A percentile compares a stretch with the other conserved stretches of the same genome.
phyloP scores from a whole-genome alignment of 2,113 vertebrate species.

The Psittacus erithacus region DNA sequence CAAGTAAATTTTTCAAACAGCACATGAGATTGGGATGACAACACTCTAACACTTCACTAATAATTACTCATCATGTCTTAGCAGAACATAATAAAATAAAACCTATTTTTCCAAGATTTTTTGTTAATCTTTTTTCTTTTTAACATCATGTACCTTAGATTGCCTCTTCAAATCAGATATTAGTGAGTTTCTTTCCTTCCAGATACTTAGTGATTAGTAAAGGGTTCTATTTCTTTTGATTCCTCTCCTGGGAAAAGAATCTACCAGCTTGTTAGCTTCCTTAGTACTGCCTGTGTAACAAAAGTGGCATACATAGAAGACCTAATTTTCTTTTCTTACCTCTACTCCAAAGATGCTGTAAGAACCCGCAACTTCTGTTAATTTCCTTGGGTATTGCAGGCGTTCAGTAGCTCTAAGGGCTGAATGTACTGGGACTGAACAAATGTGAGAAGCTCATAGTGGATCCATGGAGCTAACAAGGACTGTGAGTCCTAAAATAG shows the following conservation, averaged over 20 bases:
- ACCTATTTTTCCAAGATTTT: neutral
- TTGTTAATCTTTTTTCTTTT: neutral
- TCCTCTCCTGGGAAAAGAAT: neutral
- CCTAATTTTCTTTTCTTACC: neutral
- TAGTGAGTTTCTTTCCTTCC: neutral
- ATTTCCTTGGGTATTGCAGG: neutral
- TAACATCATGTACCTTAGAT: neutral
- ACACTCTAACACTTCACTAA: neutral
- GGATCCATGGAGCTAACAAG: neutral
- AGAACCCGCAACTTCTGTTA: neutral
- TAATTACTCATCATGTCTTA: neutral
- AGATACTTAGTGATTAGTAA: neutral
- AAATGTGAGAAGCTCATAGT: neutral
- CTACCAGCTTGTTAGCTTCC: neutral
- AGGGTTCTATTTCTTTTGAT: conserved; percentile 4
- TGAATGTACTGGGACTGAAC: neutral
- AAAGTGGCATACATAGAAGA: neutral
- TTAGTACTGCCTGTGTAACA: neutral
- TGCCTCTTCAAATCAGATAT: neutral
- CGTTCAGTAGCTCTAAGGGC: neutral
- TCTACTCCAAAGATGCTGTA: neutral
- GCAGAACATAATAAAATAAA: neutral
- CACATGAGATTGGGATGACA: neutral
- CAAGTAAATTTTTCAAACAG: neutral
- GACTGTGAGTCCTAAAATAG: neutral